Percentiles rank a stretch among this genome's conserved stretches.
phyloP scores from a whole-genome alignment of 2,113 vertebrate species.

The Lasiurus borealis region DNA sequence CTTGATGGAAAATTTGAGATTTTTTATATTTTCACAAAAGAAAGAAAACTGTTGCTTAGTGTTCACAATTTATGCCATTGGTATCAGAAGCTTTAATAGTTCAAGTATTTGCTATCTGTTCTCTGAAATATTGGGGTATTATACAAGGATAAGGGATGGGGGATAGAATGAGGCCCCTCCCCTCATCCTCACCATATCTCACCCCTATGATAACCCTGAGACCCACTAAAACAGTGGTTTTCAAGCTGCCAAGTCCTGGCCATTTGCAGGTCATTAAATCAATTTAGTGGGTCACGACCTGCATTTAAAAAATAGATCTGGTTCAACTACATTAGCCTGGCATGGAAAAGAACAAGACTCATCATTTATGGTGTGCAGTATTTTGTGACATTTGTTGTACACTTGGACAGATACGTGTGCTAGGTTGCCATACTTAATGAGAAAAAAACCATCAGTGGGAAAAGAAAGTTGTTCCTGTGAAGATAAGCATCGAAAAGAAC shows the following conservation, averaged over 20 bases:
- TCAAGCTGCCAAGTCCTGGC: background rate
- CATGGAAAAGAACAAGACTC: background rate
- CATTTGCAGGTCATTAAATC: background rate
- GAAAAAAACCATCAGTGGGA: background rate
- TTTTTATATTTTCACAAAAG: background rate
- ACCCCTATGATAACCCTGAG: background rate
- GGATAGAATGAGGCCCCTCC: background rate
- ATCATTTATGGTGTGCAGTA: accelerated
- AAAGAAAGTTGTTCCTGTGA: background rate
- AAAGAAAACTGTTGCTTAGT: background rate
- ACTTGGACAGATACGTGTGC: accelerated
- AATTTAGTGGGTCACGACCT: background rate
- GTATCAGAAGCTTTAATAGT: background rate
- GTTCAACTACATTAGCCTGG: background rate
- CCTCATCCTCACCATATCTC: background rate
- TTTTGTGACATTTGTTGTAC: background rate
- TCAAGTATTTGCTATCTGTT: too few species aligned
- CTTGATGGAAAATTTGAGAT: background rate
- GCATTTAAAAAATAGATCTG: background rate
- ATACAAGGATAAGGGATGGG: accelerated
- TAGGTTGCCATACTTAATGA: accelerated
- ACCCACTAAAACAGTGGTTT: background rate
- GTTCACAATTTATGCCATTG: too few species aligned
- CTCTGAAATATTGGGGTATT: background rate
- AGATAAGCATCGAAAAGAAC: background rate